phyloP scores from a whole-genome alignment of 2,888 invertebrate species.

The Drosophila infuscata region DNA sequence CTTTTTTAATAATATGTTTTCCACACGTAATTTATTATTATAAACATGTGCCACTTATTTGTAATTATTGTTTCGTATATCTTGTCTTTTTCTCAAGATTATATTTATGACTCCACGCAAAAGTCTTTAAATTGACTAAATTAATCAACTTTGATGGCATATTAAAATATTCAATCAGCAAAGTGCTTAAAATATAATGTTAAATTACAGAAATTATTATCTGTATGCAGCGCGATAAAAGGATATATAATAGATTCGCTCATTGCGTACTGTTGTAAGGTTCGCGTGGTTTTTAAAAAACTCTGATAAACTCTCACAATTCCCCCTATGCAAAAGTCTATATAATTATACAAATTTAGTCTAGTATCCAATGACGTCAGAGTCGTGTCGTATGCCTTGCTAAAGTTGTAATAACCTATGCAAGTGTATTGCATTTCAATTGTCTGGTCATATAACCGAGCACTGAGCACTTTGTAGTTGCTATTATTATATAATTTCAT shows the following conservation, averaged over 20 bases:
- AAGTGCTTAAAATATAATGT: not conserved
- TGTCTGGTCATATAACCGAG: slow-evolving; percentile 42
- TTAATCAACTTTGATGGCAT: not conserved
- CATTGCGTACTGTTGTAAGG: not conserved
- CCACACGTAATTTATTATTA: not conserved
- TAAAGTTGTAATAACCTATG: not conserved
- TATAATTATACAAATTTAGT: not conserved
- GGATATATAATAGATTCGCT: not conserved
- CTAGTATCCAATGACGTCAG: not conserved
- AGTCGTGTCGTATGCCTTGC: not conserved
- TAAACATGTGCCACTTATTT: not conserved
- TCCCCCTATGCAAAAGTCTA: not conserved
- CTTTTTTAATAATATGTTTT: not conserved
- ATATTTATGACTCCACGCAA: not conserved
- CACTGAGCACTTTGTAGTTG: slow-evolving; percentile 24
- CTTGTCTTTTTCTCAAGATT: too few relatives aligned
- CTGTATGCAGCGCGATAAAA: not conserved
- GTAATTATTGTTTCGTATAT: not conserved
- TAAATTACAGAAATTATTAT: not conserved
- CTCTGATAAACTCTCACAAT: not conserved
- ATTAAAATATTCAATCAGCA: not conserved
- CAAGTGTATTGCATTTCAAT: slow-evolving; percentile 37
- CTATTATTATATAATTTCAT: slow-evolving; percentile 72
- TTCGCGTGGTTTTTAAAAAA: not conserved
- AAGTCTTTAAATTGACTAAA: not conserved